Percentiles rank a stretch among this genome's conserved stretches.
phyloP scores from a whole-genome alignment of 92 coral and sea anemone species.

The Montipora capitata region DNA sequence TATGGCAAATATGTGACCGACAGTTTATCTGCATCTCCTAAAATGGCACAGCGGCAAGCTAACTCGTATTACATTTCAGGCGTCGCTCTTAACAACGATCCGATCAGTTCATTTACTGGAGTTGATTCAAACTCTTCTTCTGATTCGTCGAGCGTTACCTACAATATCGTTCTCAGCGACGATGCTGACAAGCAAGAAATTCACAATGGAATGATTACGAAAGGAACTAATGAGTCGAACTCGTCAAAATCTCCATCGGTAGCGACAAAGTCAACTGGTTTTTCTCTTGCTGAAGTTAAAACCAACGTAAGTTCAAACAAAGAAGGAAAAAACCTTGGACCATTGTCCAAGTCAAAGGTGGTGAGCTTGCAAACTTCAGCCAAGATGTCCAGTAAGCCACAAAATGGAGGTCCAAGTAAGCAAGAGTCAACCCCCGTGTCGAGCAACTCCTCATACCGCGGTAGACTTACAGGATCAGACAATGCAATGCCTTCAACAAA shows the following conservation, averaged over 20 bases:
- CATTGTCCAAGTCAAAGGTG: neutral
- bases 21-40: neutral
- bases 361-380: neutral
- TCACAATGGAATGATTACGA: neutral
- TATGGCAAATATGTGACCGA: neutral
- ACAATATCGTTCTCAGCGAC: neutral
- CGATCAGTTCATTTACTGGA: neutral
- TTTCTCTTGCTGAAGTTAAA: neutral
- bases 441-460: neutral
- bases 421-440: neutral
- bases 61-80: conserved; percentile 26
- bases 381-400: neutral
- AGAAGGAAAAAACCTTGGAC: neutral
- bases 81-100: conserved; percentile 36
- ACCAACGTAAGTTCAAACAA: neutral
- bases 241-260: neutral
- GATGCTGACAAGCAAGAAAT: neutral
- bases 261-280: neutral
- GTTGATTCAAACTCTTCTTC: neutral
- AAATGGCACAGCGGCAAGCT: neutral
- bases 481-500: neutral
- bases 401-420: neutral
- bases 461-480: neutral
- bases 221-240: neutral
- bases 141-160: neutral